phyloP scores from a whole-genome alignment of 2,888 invertebrate genomes.

The Melanostoma scalare region DNA sequence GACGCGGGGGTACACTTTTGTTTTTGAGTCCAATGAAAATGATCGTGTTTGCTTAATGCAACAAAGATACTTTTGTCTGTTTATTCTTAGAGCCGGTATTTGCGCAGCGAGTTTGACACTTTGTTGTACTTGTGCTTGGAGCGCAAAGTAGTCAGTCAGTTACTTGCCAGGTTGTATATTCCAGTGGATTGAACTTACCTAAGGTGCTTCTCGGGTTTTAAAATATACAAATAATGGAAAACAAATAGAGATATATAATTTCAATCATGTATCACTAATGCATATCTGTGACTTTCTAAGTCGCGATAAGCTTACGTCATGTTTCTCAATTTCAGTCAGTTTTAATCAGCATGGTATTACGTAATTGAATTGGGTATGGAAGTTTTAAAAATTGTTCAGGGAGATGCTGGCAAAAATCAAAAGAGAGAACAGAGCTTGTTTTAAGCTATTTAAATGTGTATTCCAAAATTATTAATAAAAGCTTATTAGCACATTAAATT shows the following conservation, averaged over 20 bases:
- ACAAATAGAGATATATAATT: slow-evolving; percentile 25
- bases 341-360: no score
- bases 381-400: no score
- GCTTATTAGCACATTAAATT: no score
- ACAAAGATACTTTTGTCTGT: neutral
- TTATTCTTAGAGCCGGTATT: neutral
- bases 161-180: neutral
- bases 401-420: no score
- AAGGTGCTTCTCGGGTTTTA: neutral
- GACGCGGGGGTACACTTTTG: neutral
- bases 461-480: no score
- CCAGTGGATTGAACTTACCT: neutral
- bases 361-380: no score
- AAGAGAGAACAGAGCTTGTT: no score
- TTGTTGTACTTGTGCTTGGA: neutral
- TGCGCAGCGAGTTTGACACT: slow-evolving; percentile 29
- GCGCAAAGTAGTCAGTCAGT: neutral
- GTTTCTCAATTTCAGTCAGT: neutral
- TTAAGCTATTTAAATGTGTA: no score
- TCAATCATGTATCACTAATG: slow-evolving; percentile 1
- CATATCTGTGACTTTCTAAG: neutral
- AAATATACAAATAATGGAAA: slow-evolving; percentile 9
- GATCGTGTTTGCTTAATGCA: slow-evolving; percentile 23
- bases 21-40: neutral
- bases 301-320: slow-evolving; percentile 9